Conservation (phyloP, 2,113 vertebrate species). For the Camelus bactrianus region DNA sequence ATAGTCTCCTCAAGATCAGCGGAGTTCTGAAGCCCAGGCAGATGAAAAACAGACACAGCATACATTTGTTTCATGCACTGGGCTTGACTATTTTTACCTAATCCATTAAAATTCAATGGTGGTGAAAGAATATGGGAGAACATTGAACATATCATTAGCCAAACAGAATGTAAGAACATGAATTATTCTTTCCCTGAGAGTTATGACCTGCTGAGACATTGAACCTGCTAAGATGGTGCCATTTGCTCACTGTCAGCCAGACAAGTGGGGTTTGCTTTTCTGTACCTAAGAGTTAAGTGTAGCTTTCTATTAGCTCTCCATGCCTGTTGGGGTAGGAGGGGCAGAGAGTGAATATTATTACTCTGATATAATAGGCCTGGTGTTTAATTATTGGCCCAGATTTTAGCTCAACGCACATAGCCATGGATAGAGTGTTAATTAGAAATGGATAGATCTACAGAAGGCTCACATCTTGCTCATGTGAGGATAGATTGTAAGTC, state of each 20-base stretch:
- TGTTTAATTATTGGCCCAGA: background rate
- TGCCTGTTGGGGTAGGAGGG: background rate
- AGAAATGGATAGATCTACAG: background rate
- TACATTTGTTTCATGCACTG: background rate
- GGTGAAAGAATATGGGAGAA: background rate
- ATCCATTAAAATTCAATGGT: background rate
- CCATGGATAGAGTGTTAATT: background rate
- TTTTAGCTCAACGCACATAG: background rate
- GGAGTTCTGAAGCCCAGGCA: constrained; percentile 21
- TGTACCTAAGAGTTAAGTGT: background rate
- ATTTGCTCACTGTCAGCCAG: background rate
- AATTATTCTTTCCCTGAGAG: background rate
- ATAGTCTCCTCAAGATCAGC: constrained; percentile 47
- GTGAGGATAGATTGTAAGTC: background rate
- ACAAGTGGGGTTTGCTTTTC: background rate
- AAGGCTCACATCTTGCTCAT: background rate
- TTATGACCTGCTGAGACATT: background rate
- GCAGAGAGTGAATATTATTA: background rate
- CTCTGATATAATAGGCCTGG: background rate
- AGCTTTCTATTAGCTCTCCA: background rate
- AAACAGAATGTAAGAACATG: background rate
- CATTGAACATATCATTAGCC: background rate
- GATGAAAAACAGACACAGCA: background rate
- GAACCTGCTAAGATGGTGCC: background rate
- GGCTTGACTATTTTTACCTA: background rate